Conservation (phyloP, 2,113 vertebrate species). For the Microtus montanus region DNA sequence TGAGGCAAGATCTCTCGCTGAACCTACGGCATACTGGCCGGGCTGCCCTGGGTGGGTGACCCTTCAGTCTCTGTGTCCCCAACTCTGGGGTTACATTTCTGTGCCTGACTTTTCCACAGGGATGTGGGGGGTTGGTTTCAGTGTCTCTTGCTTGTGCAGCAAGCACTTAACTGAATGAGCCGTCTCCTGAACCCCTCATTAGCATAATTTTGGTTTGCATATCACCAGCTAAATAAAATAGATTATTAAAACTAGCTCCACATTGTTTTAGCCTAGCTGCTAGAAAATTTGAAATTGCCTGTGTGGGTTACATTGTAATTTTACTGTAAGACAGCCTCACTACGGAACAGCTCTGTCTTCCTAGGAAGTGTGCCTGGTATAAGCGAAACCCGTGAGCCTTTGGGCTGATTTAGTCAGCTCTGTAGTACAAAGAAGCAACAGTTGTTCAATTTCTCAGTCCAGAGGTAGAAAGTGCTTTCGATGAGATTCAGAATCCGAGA, state of each 20-base stretch:
- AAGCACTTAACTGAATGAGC: too few species aligned
- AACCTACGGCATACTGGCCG: too few species aligned
- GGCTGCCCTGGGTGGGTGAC: too few species aligned
- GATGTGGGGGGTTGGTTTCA: not conserved
- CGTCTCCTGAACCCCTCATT: not conserved
- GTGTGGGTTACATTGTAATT: not conserved
- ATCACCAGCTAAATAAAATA: constrained; percentile 39
- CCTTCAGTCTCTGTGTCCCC: not conserved
- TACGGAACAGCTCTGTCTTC: not conserved
- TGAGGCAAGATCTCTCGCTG: not conserved
- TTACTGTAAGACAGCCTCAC: not conserved
- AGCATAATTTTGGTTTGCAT: not conserved
- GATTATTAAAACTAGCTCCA: constrained; percentile 37
- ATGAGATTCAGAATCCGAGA: constrained; percentile 21
- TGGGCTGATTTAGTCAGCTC: constrained; percentile 15
- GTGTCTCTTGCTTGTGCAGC: not conserved
- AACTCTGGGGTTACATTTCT: too few species aligned
- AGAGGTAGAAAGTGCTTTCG: not conserved
- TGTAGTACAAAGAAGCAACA: not conserved
- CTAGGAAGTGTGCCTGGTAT: not conserved
- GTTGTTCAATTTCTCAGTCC: not conserved
- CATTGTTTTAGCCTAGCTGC: not conserved
- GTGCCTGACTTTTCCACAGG: not conserved
- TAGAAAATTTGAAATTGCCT: not conserved
- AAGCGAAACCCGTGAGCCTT: not conserved